Evolutionary conservation across 2,888 invertebrate genomes (phyloP).

Genomic region (Notocelia uddmanniana): DNA sequence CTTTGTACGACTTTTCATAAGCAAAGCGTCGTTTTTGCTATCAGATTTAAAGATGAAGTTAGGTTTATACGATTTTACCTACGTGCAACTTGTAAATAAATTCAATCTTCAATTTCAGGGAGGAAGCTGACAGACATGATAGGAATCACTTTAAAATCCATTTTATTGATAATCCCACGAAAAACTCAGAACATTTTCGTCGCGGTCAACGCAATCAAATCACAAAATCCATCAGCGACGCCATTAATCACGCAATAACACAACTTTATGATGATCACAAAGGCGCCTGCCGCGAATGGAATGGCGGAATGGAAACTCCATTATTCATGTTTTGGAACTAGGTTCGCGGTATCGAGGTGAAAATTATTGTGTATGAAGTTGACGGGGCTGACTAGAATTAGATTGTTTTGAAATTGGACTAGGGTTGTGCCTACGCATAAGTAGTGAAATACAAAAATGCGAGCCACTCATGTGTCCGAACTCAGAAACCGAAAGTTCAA

Average conservation of each 20-base stretch:
- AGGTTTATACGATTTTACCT: too few relatives aligned
- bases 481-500: too few relatives aligned
- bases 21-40: too few relatives aligned
- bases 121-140: not conserved
- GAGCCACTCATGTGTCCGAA: too few relatives aligned
- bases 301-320: slow-evolving; percentile 19
- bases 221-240: slow-evolving; percentile 32
- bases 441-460: too few relatives aligned
- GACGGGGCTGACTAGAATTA: not conserved
- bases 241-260: slow-evolving; percentile 39
- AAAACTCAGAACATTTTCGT: not conserved
- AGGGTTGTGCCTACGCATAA: too few relatives aligned
- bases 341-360: slow-evolving; percentile 10
- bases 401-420: not conserved
- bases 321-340: slow-evolving; percentile 33
- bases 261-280: slow-evolving; percentile 34
- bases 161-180: slow-evolving; percentile 2
- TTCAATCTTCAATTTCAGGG: not conserved
- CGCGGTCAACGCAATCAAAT: slow-evolving; percentile 28
- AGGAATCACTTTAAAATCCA: not conserved
- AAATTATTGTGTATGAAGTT: slow-evolving; percentile 8
- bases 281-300: slow-evolving; percentile 11
- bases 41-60: too few relatives aligned
- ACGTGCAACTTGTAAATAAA: too few relatives aligned
- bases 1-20: too few relatives aligned